Evolutionary conservation across 1,140 invertebrate genomes (phyloP).

Genomic region (Drosophila sp.): DNA sequence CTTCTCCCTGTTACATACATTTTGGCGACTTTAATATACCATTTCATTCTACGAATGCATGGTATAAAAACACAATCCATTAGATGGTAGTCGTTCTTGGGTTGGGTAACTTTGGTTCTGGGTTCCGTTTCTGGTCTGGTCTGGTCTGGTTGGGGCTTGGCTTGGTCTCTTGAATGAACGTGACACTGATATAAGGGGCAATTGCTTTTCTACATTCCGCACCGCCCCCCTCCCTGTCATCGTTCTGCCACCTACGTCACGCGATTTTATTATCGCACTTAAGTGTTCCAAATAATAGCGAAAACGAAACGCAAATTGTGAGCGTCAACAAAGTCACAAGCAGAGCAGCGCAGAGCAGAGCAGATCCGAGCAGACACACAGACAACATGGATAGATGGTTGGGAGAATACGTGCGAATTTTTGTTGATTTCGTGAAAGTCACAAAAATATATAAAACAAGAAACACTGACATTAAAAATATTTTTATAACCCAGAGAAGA

Average conservation of each 20-base stretch:
- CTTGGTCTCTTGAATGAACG: constrained; percentile 9
- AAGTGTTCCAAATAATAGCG: constrained; percentile 42
- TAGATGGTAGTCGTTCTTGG: constrained; percentile 31
- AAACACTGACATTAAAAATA: constrained; percentile 56
- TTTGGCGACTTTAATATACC: too few species aligned
- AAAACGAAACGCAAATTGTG: constrained; percentile 41
- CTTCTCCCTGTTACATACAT: too few species aligned
- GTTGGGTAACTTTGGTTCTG: constrained; percentile 38
- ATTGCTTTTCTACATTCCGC: not conserved
- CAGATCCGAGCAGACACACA: constrained; percentile 11
- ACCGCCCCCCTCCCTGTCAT: not conserved
- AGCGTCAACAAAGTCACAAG: constrained; percentile 36
- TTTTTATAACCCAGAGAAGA: constrained; percentile 37
- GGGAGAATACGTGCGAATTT: constrained; percentile 59
- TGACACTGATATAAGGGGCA: constrained; percentile 18
- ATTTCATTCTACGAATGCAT: too few species aligned
- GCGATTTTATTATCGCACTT: constrained; percentile 68
- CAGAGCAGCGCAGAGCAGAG: not conserved
- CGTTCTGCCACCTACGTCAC: constrained; percentile 40
- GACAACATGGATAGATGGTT: constrained; percentile 1
- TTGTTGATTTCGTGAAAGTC: constrained; percentile 71
- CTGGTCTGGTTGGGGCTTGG: not conserved
- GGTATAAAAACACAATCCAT: constrained; percentile 50
- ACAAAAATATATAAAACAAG: constrained; percentile 18
- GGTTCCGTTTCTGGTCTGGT: constrained; percentile 19